Base-by-base conservation (phyloP, 2,888 invertebrate species). In the Scrobipalpa atriplicella region DNA sequence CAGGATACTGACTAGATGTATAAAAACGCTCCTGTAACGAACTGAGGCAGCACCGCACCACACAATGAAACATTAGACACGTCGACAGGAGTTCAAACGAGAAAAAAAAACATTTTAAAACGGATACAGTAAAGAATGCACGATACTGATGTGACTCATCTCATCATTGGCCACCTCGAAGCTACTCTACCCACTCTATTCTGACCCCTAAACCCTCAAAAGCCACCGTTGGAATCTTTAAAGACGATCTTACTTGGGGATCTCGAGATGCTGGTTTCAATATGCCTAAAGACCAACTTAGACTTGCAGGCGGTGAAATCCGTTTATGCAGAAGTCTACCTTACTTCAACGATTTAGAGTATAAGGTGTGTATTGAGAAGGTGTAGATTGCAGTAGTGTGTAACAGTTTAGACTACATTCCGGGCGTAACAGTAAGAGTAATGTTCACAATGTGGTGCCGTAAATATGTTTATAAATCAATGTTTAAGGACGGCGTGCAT, bases 71-170 rank as follows among this genome's bases (percentile, higher is more conserved):
- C 77, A 84, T 84, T 80, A 82, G 78, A 78, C 72, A 74, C 76
- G 78, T 83, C 81, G 76, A 82, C 81, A 81, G 77, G 77, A 84
- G 79, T 81, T 81, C 72, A 82, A 79, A 80, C 73, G 21, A 81
- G 81, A 84, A 85, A 82, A 76, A n/a, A 79, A 74, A 75, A 80
- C 84, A 70, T 65, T 72, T 74, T 73, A 76, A 82, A 89, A 86
- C 89, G 89, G 89, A 89, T 88, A 87, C 87, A 47, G 74, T 72
- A 75, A 87, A 86, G 90, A 89, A 90, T 90, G 90, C 85, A 83
- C 78, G 84, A 86, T 85, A 84, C 78, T 81, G 81, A 83, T 80
- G 84, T 90, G 90, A 90, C 73, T 90, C 90, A 89, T 84, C 82
- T 81, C 84, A 85, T 85, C 87, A 87, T 76, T 83, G 89, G 82